Evolutionary conservation across 2,113 vertebrate genomes (phyloP), one percentile per base, ranked within the genome.

Genomic region (Etheostoma cragini): DNA sequence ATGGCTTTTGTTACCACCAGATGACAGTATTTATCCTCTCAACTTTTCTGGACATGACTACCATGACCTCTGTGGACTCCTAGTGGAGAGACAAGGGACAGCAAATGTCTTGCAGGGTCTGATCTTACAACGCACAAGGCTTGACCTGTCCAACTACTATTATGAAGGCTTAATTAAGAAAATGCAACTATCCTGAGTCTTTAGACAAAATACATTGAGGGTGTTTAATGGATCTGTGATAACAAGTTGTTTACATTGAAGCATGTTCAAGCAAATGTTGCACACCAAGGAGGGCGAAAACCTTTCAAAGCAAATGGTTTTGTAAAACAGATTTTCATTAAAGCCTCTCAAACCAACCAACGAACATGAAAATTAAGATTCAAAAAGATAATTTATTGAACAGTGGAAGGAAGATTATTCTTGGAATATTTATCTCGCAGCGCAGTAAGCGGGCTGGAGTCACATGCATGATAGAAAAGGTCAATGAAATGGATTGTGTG

Each of bases 381-480:
- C 45, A 38, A 52, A 79, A 49, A 77, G 58, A 91, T 86, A 11
- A 75, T 85, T 85, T 88, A 89, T 91, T 89, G 82, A 93, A 89
- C 75, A 66, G 77, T 58, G 47, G 68, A 50, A 62, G 22, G 83
- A 78, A 87, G 89, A 85, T 88, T 83, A 82, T 93, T 85, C 83
- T 75, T 83, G 76, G 84, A 92, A 91, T 91, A 93, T 90, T 88
- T 90, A 87, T 88, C 73, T 78, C 53, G 69, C 72, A 58, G 54
- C 78, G 90, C 87, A 85, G 79, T 21, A 81, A 71, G 89, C 52
- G 22, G 70, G 74, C 53, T 56, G 66, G 81, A 90, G 88, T 90
- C 89, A 88, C 88, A 90, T 90, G 89, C 89, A 92, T 87, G 82
- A 92, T 84, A 68, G 91, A 92, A 93, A 93, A 92, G 91, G 92